Evolutionary conservation across 2,888 invertebrate genomes (phyloP), one percentile per base, ranked within the genome.

Genomic region (Encarsia formosa): DNA sequence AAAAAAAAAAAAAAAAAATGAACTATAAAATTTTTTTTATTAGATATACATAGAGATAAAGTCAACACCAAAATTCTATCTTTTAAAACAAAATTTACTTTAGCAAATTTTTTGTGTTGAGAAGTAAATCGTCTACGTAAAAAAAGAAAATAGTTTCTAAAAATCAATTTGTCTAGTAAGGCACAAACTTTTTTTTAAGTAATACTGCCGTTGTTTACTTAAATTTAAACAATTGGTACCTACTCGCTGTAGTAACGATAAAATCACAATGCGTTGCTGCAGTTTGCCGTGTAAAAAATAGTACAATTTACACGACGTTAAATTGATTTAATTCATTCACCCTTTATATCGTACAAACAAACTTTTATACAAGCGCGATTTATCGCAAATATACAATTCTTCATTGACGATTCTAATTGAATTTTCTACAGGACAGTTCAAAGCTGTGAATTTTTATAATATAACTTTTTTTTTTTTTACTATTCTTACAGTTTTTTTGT

Each of bases 161-260:
- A 11, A 50, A 48, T 44, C n/a, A 41, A 48, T 51, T 44, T 13
- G 35, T 50, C 29, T 50, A 55, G 40, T 58, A 58, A 58, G 58
- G 56, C 56, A 58, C 55, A 23, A 55, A 55, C 8, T 40, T 49
- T 48, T 42, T 32, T 18, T 49, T 55, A 58, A 58, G 49, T 55
- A 55, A 58, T 58, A 58, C 52, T 55, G 58, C 50, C 35, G 11
- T 54, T 32, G 19, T 45, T 41, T 40, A 37, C 32, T 9, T 16
- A 47, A 44, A 48, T 43, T 39, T 38, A 50, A 34, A 34, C 15
- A 42, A 50, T 42, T 23, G 19, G 15, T 42, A 50, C 44, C 20
- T 50, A 43, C n/a, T 46, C 22, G 42, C 24, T 32, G 41, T 23
- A 42, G 35, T 35, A 42, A 54, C 24, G 37, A 46, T 26, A 6